Percentiles rank a stretch among this genome's conserved stretches.
phyloP scores from a whole-genome alignment of 2,888 invertebrate species.

The Tethea ocularis region DNA sequence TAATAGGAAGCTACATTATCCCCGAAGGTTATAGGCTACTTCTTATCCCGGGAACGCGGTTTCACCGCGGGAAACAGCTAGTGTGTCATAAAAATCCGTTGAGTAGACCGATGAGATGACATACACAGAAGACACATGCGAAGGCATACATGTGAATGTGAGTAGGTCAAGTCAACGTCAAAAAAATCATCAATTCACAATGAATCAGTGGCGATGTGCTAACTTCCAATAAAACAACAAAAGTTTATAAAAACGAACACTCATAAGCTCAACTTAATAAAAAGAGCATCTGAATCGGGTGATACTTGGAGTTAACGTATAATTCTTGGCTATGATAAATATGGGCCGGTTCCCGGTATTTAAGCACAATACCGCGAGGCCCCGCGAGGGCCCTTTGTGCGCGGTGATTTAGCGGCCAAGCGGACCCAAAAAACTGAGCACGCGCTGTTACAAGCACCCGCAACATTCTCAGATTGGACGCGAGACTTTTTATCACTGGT shows the following conservation, averaged over 20 bases:
- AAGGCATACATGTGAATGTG: too few relatives aligned
- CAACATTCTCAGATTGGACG: slow-evolving; percentile 13
- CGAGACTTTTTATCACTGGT: slow-evolving; percentile 13
- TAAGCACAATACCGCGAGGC: slow-evolving; percentile 46
- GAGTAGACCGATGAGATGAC: too few relatives aligned
- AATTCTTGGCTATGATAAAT: slow-evolving; percentile 30
- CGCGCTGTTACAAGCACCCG: slow-evolving; percentile 24
- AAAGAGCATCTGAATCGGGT: slow-evolving; percentile 20
- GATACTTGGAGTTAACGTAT: slow-evolving; percentile 30
- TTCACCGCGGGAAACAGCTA: too few relatives aligned
- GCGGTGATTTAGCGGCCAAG: slow-evolving; percentile 42
- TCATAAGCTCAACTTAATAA: slow-evolving; percentile 19
- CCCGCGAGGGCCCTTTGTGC: slow-evolving; percentile 41
- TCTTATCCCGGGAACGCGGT: too few relatives aligned
- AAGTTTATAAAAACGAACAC: neutral
- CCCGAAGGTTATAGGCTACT: too few relatives aligned
- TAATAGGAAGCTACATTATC: too few relatives aligned
- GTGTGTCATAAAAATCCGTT: too few relatives aligned
- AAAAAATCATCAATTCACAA: too few relatives aligned
- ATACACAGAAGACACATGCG: too few relatives aligned
- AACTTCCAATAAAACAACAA: neutral
- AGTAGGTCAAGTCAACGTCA: too few relatives aligned
- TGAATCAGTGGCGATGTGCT: slow-evolving; percentile 1
- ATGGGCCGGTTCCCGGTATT: slow-evolving; percentile 44
- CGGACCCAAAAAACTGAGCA: slow-evolving; percentile 29